phyloP scores from a whole-genome alignment of 1,140 invertebrate genomes.

The Sarcophaga bullata region DNA sequence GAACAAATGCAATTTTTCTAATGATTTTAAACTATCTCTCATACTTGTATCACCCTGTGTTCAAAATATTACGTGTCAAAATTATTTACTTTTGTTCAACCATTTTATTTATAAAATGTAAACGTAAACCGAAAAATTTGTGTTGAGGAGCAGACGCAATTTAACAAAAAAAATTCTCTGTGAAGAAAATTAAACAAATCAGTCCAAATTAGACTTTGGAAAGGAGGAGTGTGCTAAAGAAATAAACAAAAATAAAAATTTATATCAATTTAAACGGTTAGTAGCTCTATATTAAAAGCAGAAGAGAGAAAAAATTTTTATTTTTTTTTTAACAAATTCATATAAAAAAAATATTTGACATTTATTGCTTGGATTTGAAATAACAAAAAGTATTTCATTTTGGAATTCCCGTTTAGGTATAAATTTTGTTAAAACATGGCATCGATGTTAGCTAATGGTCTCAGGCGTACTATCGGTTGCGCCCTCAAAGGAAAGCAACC shows the following conservation, averaged over 20 bases:
- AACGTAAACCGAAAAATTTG: neutral
- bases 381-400: too few relatives aligned
- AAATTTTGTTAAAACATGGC: slow-evolving; percentile 45
- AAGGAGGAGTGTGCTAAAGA: slow-evolving; percentile 31
- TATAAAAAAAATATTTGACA: too few relatives aligned
- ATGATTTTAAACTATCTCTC: neutral
- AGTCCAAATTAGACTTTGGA: slow-evolving; percentile 15
- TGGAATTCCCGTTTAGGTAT: too few relatives aligned
- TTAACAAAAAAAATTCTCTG: slow-evolving; percentile 9
- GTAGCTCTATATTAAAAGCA: too few relatives aligned
- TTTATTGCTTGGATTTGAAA: too few relatives aligned
- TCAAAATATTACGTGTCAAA: neutral
- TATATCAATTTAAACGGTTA: too few relatives aligned
- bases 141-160: neutral
- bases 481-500: slow-evolving; percentile 29
- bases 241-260: too few relatives aligned
- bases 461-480: slow-evolving; percentile 34
- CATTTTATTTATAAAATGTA: neutral
- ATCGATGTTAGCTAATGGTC: slow-evolving; percentile 41
- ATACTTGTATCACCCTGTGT: neutral
- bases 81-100: neutral
- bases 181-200: slow-evolving; percentile 25
- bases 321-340: too few relatives aligned
- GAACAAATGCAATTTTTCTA: too few relatives aligned
- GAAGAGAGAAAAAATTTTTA: too few relatives aligned